Percentiles rank a stretch among this genome's conserved stretches.
These are phyloP conservation scores for Synchiropus splendidus DNA, from an alignment of 2,113 vertebrate genomes.

Conservation along the genomic window DNA sequence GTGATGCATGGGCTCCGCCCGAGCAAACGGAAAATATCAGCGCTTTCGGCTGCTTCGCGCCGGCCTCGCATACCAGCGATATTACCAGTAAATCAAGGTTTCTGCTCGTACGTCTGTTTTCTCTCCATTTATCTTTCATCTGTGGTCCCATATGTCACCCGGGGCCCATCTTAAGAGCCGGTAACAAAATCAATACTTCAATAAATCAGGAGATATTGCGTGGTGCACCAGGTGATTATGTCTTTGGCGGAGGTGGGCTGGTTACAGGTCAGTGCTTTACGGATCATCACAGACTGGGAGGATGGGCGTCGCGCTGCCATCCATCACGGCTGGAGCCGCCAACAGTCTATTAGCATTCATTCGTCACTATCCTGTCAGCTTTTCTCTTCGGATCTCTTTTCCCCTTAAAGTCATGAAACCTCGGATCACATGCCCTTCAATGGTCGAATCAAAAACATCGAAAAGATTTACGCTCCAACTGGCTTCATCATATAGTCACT, in stretches of 20 bases:
- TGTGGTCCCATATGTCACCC: constrained; percentile 16
- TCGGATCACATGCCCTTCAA: too few species aligned
- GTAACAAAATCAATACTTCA: constrained; percentile 51
- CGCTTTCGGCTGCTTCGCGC: too few species aligned
- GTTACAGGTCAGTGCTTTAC: constrained; percentile 27
- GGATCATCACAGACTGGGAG: constrained; percentile 4
- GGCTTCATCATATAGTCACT: too few species aligned
- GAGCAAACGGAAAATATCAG: too few species aligned
- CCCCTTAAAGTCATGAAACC: too few species aligned
- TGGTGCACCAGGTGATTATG: constrained; percentile 31
- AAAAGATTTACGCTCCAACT: too few species aligned
- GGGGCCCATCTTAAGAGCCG: constrained; percentile 30
- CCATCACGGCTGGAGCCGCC: constrained; percentile 26
- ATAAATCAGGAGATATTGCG: constrained; percentile 49
- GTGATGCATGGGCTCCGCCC: too few species aligned
- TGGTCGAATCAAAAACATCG: too few species aligned
- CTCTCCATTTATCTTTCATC: constrained; percentile 39
- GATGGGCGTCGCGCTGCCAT: constrained; percentile 12
- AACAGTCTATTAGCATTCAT: constrained; percentile 16
- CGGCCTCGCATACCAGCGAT: too few species aligned
- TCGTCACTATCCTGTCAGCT: too few species aligned
- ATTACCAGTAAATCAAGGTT: constrained; percentile 8
- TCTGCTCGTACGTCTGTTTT: constrained; percentile 19
- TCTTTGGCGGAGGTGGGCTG: constrained; percentile 14
- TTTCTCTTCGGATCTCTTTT: too few species aligned